These are phyloP conservation scores for Nesoenas mayeri DNA, from an alignment of 2,113 vertebrate genomes.

Conservation along the genomic window DNA sequence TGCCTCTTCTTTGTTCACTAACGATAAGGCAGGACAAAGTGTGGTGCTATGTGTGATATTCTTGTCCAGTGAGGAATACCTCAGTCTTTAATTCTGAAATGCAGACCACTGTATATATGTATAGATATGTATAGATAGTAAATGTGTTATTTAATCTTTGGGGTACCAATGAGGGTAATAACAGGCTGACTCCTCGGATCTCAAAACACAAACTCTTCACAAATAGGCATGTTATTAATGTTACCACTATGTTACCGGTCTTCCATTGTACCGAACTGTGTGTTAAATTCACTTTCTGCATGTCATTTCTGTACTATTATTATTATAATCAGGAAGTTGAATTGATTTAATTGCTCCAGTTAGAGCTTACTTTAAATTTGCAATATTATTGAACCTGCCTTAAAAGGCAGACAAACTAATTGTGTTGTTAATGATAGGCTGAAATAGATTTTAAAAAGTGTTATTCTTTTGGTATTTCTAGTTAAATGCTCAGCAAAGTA, in stretches of 20 bases:
- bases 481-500: neutral
- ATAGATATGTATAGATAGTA: neutral
- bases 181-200: neutral
- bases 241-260: neutral
- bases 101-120: neutral
- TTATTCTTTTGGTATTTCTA: neutral
- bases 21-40: neutral
- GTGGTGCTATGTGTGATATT: neutral
- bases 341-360: conserved; percentile 13
- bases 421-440: conserved; percentile 16
- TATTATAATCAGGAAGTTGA: neutral
- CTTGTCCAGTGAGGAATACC: neutral
- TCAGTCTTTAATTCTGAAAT: neutral
- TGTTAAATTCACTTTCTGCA: neutral
- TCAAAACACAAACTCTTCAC: neutral
- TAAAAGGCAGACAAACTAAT: conserved; percentile 1
- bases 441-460: conserved; percentile 20
- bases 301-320: neutral
- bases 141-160: neutral
- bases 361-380: neutral
- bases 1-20: neutral
- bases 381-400: neutral
- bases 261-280: neutral
- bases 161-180: neutral
- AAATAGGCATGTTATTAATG: neutral